A percentile compares a stretch with the other conserved stretches of the same genome.
Evolutionary conservation across 2,113 vertebrate species (phyloP).

Genomic region (Tachysurus vachellii): DNA sequence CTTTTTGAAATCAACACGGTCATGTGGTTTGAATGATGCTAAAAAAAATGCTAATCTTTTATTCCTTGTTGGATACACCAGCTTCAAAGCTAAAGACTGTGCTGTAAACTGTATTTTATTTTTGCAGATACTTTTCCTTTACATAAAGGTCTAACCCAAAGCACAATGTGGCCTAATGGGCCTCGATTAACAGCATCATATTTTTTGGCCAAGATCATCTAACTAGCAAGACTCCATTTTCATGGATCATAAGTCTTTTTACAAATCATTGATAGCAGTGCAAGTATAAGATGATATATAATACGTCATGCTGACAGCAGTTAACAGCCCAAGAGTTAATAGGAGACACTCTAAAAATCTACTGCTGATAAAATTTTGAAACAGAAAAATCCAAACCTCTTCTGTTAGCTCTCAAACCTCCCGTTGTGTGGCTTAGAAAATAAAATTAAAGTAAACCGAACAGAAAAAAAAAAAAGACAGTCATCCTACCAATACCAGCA

Average conservation of each 20-base stretch:
- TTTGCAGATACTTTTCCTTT: neutral
- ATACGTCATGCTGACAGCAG: neutral
- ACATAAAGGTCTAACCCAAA: neutral
- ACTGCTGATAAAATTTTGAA: neutral
- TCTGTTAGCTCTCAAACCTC: neutral
- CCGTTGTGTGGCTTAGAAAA: neutral
- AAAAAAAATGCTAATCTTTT: neutral
- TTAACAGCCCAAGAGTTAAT: neutral
- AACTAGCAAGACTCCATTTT: too few species aligned
- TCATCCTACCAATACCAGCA: neutral
- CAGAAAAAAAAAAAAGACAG: neutral
- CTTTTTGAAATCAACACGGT: neutral
- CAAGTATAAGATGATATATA: neutral
- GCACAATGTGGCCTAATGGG: neutral
- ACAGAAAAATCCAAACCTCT: neutral
- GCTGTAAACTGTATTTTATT: neutral
- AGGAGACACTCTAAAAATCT: neutral
- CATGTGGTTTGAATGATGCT: neutral
- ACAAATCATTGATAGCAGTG: neutral
- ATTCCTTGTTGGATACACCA: neutral
- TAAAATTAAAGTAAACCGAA: neutral
- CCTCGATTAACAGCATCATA: neutral
- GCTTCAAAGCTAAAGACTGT: neutral
- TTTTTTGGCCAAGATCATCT: neutral
- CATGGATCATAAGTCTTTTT: neutral